Evolutionary conservation across 2,888 invertebrate species (phyloP).

Genomic region (Yponomeuta cagnagella): DNA sequence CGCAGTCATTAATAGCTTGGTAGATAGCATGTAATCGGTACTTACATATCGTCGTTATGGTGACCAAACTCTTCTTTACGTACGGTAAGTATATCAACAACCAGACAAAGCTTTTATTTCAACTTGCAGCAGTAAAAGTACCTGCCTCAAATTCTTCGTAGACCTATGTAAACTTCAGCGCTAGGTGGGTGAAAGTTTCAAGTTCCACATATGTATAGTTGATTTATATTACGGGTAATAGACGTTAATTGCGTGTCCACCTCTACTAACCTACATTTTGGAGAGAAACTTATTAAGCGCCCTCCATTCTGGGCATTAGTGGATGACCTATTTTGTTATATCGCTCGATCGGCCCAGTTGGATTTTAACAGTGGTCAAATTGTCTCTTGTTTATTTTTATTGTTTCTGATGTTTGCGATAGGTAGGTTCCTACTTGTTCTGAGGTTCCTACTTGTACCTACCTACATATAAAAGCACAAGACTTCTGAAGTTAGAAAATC

Average conservation of each 20-base stretch:
- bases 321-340: constrained; percentile 63
- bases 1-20: too few relatives aligned
- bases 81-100: not conserved
- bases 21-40: not conserved
- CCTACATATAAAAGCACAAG: too few relatives aligned
- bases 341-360: constrained; percentile 65
- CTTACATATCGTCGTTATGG: not conserved
- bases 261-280: constrained; percentile 64
- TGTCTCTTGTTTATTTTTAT: not conserved
- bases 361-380: not conserved
- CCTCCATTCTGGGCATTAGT: constrained; percentile 52
- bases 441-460: too few relatives aligned
- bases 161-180: too few relatives aligned
- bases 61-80: not conserved
- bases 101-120: too few relatives aligned
- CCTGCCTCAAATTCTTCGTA: too few relatives aligned
- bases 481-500: too few relatives aligned
- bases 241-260: constrained; percentile 53
- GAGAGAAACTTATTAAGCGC: constrained; percentile 50
- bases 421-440: too few relatives aligned
- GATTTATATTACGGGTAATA: constrained; percentile 20
- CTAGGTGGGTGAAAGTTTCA: not conserved
- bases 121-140: not conserved
- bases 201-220: not conserved
- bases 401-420: not conserved